Evolutionary conservation across 1,140 invertebrate species (phyloP).

Genomic region (Bombyx mandarina): DNA sequence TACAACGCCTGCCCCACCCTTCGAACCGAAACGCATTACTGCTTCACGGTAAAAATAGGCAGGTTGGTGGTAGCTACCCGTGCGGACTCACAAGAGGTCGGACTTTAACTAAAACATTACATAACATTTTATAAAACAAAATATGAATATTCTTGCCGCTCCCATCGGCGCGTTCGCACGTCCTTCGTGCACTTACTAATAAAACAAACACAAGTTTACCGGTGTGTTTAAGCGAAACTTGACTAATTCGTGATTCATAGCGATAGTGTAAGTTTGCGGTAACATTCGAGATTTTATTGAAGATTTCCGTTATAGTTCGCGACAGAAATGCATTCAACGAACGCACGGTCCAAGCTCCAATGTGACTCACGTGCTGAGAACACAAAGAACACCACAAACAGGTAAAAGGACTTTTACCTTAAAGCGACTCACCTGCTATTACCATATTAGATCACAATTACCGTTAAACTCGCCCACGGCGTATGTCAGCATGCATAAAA

Average conservation of each 20-base stretch:
- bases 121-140: no score
- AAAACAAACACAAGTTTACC: slow-evolving; percentile 11
- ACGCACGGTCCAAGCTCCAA: slow-evolving; percentile 8
- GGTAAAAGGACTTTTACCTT: slow-evolving; percentile 12
- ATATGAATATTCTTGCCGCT: no score
- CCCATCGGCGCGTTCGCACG: no score
- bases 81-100: no score
- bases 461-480: not conserved
- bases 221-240: slow-evolving; percentile 23
- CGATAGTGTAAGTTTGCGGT: slow-evolving; percentile 8
- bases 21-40: no score
- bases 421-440: slow-evolving; percentile 10
- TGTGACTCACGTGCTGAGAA: slow-evolving; percentile 20
- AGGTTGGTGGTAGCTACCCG: no score
- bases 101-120: no score
- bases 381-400: slow-evolving; percentile 7
- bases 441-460: slow-evolving; percentile 14
- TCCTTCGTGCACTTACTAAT: slow-evolving; percentile 6
- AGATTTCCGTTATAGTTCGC: slow-evolving; percentile 27
- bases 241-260: slow-evolving; percentile 34
- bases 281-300: slow-evolving; percentile 31
- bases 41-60: no score
- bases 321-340: slow-evolving; percentile 24
- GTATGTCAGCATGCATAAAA: no score
- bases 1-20: no score